These are phyloP conservation scores for Fopius arisanus DNA, from an alignment of 1,140 invertebrate genomes.

Conservation along the genomic window DNA sequence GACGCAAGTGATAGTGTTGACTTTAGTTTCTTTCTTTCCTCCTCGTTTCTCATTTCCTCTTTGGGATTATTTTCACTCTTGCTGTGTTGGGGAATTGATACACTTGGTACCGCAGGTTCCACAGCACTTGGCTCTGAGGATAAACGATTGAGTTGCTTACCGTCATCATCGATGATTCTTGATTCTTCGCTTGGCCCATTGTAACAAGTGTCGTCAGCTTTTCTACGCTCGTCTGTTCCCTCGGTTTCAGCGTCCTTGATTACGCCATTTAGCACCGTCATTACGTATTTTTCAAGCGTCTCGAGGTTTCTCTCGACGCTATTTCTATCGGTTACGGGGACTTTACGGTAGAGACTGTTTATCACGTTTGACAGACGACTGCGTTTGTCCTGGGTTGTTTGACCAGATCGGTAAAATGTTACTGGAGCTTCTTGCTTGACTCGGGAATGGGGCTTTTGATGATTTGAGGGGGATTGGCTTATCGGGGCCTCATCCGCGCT, in stretches of 20 bases:
- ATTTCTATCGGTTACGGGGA: slow-evolving; percentile 48
- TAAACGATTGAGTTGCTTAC: not conserved
- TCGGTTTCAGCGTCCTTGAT: slow-evolving; percentile 56
- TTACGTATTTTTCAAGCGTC: slow-evolving; percentile 59
- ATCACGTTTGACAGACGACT: slow-evolving; percentile 61
- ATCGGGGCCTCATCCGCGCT: slow-evolving; percentile 36
- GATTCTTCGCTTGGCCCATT: slow-evolving; percentile 17
- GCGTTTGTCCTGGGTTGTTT: slow-evolving; percentile 58
- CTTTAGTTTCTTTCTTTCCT: not conserved
- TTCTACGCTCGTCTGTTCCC: slow-evolving; percentile 5
- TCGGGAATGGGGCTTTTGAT: not conserved
- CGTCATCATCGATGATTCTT: slow-evolving; percentile 13
- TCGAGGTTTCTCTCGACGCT: slow-evolving; percentile 56
- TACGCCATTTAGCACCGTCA: slow-evolving; percentile 61
- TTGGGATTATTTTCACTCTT: slow-evolving; percentile 9
- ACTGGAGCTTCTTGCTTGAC: not conserved
- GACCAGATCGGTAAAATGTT: slow-evolving; percentile 39
- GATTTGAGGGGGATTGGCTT: slow-evolving; percentile 19
- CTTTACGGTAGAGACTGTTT: slow-evolving; percentile 59
- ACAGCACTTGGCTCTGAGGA: slow-evolving; percentile 5
- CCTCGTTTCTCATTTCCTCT: not conserved
- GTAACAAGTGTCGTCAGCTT: slow-evolving; percentile 5
- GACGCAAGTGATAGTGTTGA: not conserved
- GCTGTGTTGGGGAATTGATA: not conserved
- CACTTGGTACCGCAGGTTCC: slow-evolving; percentile 16